These are phyloP conservation scores for Drosophila paulistorum DNA, from an alignment of 1,140 invertebrate species.

Conservation along the genomic window DNA sequence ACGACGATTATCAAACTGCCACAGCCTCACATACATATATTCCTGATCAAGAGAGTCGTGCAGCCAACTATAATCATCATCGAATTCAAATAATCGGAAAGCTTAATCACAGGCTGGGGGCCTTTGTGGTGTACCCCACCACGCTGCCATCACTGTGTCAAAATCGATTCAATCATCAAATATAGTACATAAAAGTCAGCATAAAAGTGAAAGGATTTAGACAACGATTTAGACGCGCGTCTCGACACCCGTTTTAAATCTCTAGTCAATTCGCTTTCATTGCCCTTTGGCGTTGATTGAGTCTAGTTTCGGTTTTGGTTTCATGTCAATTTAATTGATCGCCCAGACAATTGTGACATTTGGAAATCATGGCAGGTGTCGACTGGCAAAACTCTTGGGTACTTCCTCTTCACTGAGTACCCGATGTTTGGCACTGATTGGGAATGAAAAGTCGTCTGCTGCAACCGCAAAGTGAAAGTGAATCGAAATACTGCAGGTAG, in stretches of 20 bases:
- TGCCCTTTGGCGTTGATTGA: slow-evolving; percentile 15
- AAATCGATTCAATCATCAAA: slow-evolving; percentile 9
- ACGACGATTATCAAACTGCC: not conserved
- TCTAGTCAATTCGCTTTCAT: slow-evolving; percentile 2
- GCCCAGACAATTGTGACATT: slow-evolving; percentile 27
- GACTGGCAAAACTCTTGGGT: not conserved
- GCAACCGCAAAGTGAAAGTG: slow-evolving; percentile 3
- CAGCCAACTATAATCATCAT: slow-evolving; percentile 17
- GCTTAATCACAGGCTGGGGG: not conserved
- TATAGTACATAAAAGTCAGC: not conserved
- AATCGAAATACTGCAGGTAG: not conserved
- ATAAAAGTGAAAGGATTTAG: slow-evolving; percentile 10
- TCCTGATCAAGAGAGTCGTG: slow-evolving; percentile 1
- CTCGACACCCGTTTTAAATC: not conserved
- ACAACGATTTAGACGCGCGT: no score
- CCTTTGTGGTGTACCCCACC: not conserved
- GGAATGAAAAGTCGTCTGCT: not conserved
- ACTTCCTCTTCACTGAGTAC: slow-evolving; percentile 6
- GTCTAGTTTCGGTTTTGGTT: slow-evolving; percentile 5
- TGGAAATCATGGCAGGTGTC: slow-evolving; percentile 11
- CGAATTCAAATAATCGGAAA: not conserved
- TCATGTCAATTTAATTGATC: slow-evolving; percentile 13
- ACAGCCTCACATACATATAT: not conserved
- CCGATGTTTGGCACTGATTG: not conserved
- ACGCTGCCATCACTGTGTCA: not conserved